Evolutionary conservation across 2,113 vertebrate species (phyloP).

Genomic region (Vulpes lagopus): DNA sequence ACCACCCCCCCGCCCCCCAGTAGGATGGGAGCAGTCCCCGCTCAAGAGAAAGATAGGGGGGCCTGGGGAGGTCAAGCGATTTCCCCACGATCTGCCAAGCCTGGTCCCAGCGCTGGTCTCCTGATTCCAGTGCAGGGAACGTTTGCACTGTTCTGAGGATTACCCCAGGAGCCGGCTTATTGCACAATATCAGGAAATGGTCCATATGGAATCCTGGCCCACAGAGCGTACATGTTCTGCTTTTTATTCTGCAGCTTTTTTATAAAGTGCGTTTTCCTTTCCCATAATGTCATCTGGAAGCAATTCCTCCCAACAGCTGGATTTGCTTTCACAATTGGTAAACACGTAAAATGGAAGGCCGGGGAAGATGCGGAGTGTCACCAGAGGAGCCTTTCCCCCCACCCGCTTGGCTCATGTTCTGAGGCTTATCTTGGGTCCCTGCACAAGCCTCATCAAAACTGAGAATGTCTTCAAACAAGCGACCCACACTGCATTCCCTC

Average conservation of each 20-base stretch:
- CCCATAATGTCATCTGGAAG: constrained; percentile 85
- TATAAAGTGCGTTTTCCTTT: constrained; percentile 80
- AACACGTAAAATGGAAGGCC: constrained; percentile 80
- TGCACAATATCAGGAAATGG: constrained; percentile 78
- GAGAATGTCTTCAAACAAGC: constrained; percentile 64
- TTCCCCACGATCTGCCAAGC: constrained; percentile 26
- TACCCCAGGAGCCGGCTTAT: constrained; percentile 61
- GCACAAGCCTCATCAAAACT: constrained; percentile 74
- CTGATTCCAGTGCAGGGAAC: not conserved
- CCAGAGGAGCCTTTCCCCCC: constrained; percentile 29
- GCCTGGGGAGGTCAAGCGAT: constrained; percentile 55
- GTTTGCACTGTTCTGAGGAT: constrained; percentile 32
- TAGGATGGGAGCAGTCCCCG: not conserved
- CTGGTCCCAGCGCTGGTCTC: not conserved
- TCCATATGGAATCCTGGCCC: constrained; percentile 74
- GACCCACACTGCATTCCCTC: constrained; percentile 51
- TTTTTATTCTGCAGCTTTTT: constrained; percentile 79
- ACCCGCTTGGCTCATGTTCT: constrained; percentile 76
- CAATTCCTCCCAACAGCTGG: constrained; percentile 84
- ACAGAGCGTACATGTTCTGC: constrained; percentile 70
- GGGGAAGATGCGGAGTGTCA: constrained; percentile 37
- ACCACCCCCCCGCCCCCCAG: not conserved
- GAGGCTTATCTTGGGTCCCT: constrained; percentile 75
- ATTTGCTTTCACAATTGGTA: constrained; percentile 81
- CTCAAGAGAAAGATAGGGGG: not conserved